Conservation (phyloP, 2,113 vertebrate genomes). For the cat (Felis catus) region DNA sequence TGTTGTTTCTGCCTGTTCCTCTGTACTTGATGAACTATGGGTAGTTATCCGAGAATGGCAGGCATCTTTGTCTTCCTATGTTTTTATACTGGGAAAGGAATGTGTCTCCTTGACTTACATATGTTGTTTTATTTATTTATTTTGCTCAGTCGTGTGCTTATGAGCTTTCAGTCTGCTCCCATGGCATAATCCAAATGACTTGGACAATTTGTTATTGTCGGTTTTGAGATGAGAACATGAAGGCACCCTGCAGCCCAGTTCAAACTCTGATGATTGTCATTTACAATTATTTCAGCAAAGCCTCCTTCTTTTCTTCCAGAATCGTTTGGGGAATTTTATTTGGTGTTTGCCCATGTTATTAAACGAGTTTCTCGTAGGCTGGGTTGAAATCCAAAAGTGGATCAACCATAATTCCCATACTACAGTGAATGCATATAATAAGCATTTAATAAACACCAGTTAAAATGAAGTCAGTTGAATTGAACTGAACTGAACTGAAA, state of each 20-base stretch:
- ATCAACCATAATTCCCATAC: conserved; percentile 56
- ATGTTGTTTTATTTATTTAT: conserved; percentile 74
- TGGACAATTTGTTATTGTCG: conserved; percentile 77
- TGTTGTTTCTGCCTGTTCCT: conserved; percentile 61
- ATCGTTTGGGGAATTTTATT: conserved; percentile 15
- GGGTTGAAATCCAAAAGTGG: conserved; percentile 64
- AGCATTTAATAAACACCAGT: conserved; percentile 73
- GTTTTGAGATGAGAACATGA: conserved; percentile 25
- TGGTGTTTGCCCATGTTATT: conserved; percentile 11
- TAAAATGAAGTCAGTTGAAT: conserved; percentile 77
- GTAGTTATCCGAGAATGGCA: conserved; percentile 72
- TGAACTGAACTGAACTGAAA: conserved; percentile 80
- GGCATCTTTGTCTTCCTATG: conserved; percentile 77
- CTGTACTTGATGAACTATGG: conserved; percentile 75
- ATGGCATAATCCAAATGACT: conserved; percentile 58
- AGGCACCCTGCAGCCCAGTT: conserved; percentile 41
- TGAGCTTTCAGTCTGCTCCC: conserved; percentile 72
- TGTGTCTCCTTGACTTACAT: conserved; percentile 68
- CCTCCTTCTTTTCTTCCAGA: background rate
- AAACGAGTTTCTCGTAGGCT: conserved; percentile 38
- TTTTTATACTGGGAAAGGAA: conserved; percentile 65
- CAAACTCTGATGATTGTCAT: conserved; percentile 16
- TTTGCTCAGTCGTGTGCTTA: conserved; percentile 68
- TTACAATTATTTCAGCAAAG: conserved; percentile 50
- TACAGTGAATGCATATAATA: conserved; percentile 67